phyloP scores from a whole-genome alignment of 2,888 invertebrate species.

The Endotricha flammealis region DNA sequence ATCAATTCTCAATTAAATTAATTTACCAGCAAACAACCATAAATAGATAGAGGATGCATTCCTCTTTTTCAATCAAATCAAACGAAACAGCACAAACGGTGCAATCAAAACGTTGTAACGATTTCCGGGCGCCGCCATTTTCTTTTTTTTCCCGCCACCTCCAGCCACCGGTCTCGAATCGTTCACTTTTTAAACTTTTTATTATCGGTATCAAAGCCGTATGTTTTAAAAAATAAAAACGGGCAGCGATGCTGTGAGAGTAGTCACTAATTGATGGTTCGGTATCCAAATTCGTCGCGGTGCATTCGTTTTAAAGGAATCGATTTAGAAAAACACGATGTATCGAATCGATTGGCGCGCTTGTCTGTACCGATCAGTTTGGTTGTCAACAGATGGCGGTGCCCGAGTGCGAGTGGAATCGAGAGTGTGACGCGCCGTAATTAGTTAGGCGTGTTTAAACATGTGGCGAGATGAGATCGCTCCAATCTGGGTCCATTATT shows the following conservation, averaged over 20 bases:
- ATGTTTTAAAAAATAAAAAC: conserved; percentile 48
- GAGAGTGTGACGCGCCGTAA: conserved; percentile 40
- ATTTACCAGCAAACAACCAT: conserved; percentile 14
- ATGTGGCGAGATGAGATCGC: conserved; percentile 37
- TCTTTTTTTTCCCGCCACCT: conserved; percentile 51
- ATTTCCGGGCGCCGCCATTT: conserved; percentile 48
- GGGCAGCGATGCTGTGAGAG: conserved; percentile 49
- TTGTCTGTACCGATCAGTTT: conserved; percentile 53
- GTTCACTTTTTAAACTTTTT: conserved; percentile 36
- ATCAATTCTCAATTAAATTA: conserved; percentile 4
- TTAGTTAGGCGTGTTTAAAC: conserved; percentile 42
- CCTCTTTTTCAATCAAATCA: conserved; percentile 47
- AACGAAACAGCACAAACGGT: conserved; percentile 39
- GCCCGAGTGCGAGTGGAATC: conserved; percentile 39
- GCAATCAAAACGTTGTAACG: conserved; percentile 59
- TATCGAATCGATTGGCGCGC: conserved; percentile 57
- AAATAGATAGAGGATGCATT: conserved; percentile 21
- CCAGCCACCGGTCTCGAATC: conserved; percentile 37
- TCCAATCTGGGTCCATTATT: conserved; percentile 38
- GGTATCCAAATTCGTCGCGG: conserved; percentile 50
- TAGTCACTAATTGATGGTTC: conserved; percentile 67
- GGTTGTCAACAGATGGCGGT: conserved; percentile 58
- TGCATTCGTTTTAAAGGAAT: conserved; percentile 37
- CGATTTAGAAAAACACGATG: conserved; percentile 47
- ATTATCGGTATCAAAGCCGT: conserved; percentile 51